Percentiles rank a stretch among this genome's conserved stretches.
These are phyloP conservation scores for Eupithecia vulgata DNA, from an alignment of 2,888 invertebrate species.

Conservation along the genomic window DNA sequence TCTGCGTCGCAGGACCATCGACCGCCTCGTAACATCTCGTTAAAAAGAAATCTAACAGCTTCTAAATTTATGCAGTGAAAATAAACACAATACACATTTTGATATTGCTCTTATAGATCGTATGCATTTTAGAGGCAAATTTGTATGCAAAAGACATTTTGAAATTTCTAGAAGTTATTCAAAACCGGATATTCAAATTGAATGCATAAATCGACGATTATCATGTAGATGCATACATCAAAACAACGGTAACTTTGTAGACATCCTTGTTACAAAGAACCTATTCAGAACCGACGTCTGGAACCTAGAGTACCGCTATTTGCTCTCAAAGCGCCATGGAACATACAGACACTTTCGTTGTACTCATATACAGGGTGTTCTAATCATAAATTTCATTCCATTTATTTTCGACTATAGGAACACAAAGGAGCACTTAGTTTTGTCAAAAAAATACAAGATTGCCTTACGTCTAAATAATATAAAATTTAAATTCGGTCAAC, in stretches of 20 bases:
- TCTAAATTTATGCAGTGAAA: neutral
- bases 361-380: neutral
- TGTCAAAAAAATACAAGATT: no score
- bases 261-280: slow-evolving; percentile 17
- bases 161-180: neutral
- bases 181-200: slow-evolving; percentile 3
- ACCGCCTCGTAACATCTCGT: no score
- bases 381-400: no score
- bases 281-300: slow-evolving; percentile 22
- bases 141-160: neutral
- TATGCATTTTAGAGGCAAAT: neutral
- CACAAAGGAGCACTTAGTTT: no score
- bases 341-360: slow-evolving; percentile 3
- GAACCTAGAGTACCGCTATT: slow-evolving; percentile 66
- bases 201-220: slow-evolving; percentile 5
- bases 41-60: neutral
- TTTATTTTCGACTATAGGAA: no score
- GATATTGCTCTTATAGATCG: neutral
- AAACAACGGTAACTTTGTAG: slow-evolving; percentile 9
- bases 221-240: slow-evolving; percentile 5
- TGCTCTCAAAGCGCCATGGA: slow-evolving; percentile 61
- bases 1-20: no score
- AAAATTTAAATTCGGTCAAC: no score
- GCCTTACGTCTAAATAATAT: no score
- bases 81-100: neutral